A percentile compares a stretch with the other conserved stretches of the same genome.
These are phyloP conservation scores for Helicolenus hilgendorfi DNA, from an alignment of 2,797 vertebrate species.

Conservation along the genomic window DNA sequence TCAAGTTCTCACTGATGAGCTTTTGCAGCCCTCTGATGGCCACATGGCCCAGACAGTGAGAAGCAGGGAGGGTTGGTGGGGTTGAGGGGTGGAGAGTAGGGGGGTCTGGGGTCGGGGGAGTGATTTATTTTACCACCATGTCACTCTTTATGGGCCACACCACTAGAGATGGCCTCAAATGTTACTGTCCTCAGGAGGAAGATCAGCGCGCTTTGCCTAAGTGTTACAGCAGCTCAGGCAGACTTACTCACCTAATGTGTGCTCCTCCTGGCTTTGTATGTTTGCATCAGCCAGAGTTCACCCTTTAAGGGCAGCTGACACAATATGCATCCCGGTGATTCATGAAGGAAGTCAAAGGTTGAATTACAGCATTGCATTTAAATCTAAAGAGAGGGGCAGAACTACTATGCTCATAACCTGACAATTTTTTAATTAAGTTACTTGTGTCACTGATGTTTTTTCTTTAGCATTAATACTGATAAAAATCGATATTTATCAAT, in stretches of 20 bases:
- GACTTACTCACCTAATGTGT: conserved; percentile 35
- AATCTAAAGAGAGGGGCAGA: conserved; percentile 7
- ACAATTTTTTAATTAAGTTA: conserved; percentile 26
- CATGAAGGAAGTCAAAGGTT: conserved; percentile 12
- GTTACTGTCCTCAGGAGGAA: conserved; percentile 88
- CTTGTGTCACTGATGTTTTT: conserved; percentile 28
- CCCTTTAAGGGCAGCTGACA: conserved; percentile 1
- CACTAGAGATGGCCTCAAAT: conserved; percentile 80
- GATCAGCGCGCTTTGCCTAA: conserved; percentile 82
- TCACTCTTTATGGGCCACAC: conserved; percentile 86
- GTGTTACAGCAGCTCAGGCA: conserved; percentile 68
- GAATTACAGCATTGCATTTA: conserved; percentile 20
- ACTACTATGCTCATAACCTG: conserved; percentile 3
- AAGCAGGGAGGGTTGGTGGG: not conserved
- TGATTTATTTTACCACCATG: conserved; percentile 87
- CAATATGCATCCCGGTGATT: not conserved
- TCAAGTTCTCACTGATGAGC: conserved; percentile 84
- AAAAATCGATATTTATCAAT: not conserved
- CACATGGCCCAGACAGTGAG: conserved; percentile 65
- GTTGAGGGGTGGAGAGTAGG: not conserved
- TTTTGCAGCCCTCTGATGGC: conserved; percentile 81
- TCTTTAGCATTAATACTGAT: not conserved
- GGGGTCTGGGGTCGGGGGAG: conserved; percentile 45
- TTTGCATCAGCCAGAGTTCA: conserved; percentile 37
- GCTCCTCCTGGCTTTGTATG: conserved; percentile 19